Evolutionary conservation across 2,888 invertebrate genomes (phyloP).

Genomic region (Stenichneumon culpator): DNA sequence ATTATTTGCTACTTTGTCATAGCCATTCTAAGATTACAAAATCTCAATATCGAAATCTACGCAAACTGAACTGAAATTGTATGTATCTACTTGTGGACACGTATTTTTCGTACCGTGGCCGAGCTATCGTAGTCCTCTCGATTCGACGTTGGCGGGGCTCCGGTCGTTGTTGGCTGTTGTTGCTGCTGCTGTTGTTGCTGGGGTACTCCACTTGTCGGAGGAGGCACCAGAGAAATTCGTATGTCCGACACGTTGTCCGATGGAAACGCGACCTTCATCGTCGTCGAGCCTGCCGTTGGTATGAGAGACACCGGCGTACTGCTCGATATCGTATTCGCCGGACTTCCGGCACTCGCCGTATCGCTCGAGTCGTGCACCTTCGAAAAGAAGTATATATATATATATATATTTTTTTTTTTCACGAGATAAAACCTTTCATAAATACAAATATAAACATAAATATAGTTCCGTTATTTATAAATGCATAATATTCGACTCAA

Average conservation of each 20-base stretch:
- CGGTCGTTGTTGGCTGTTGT: conserved; percentile 78
- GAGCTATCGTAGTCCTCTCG: conserved; percentile 87
- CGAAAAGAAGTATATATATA: conserved; percentile 2
- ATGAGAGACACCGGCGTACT: conserved; percentile 77
- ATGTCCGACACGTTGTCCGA: conserved; percentile 68
- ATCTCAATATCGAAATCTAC: conserved; percentile 25
- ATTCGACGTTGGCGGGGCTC: conserved; percentile 74
- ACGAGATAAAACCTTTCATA: background rate
- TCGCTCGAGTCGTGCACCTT: conserved; percentile 89
- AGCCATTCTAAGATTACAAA: background rate
- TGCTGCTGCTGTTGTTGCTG: conserved; percentile 77
- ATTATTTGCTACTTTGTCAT: background rate
- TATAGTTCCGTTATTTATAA: background rate
- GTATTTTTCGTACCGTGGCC: conserved; percentile 85
- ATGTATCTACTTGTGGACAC: conserved; percentile 27
- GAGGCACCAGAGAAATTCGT: conserved; percentile 68
- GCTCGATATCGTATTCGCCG: conserved; percentile 81
- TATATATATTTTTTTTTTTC: background rate
- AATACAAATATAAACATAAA: background rate
- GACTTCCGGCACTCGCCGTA: conserved; percentile 89
- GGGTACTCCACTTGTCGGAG: conserved; percentile 64
- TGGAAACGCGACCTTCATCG: conserved; percentile 64
- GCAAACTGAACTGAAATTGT: conserved; percentile 34
- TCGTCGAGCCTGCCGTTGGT: conserved; percentile 73
- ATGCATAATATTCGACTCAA: background rate